Evolutionary conservation across 2,888 invertebrate genomes (phyloP).

Genomic region (Diarsia dahlii): DNA sequence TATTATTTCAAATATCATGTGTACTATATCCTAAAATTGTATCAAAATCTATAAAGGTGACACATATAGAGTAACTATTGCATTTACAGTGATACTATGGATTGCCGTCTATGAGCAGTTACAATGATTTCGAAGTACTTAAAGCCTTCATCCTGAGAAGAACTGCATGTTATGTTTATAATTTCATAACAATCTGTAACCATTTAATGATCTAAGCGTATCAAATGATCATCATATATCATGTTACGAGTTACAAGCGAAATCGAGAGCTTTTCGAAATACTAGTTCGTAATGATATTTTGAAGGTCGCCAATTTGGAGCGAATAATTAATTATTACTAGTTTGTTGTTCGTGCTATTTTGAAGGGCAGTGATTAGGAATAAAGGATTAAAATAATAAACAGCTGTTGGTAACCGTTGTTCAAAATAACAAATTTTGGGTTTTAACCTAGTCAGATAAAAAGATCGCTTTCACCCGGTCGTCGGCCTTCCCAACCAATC

Average conservation of each 20-base stretch:
- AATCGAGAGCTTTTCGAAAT: slow-evolving; percentile 52
- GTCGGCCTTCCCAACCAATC: not conserved
- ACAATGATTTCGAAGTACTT: not conserved
- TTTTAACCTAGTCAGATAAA: not conserved
- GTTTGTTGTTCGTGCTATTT: slow-evolving; percentile 10
- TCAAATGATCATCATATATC: slow-evolving; percentile 60
- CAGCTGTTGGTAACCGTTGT: too few species aligned
- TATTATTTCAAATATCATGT: not conserved
- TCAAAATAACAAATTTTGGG: not conserved
- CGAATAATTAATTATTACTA: slow-evolving; percentile 23
- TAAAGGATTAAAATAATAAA: not conserved
- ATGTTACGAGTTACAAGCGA: slow-evolving; percentile 34
- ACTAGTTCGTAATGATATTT: slow-evolving; percentile 32
- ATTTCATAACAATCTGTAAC: slow-evolving; percentile 48
- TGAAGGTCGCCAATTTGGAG: slow-evolving; percentile 42
- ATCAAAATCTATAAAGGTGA: not conserved
- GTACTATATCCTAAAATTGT: not conserved
- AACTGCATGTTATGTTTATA: slow-evolving; percentile 30
- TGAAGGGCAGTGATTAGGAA: not conserved
- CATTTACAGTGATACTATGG: not conserved
- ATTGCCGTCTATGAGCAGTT: too few species aligned
- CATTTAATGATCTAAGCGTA: slow-evolving; percentile 47
- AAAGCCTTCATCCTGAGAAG: slow-evolving; percentile 27
- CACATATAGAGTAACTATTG: not conserved
- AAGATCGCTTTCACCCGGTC: not conserved